These are phyloP conservation scores for Leptatherina wallacei DNA, from an alignment of 2,797 vertebrate genomes.

Conservation along the genomic window DNA sequence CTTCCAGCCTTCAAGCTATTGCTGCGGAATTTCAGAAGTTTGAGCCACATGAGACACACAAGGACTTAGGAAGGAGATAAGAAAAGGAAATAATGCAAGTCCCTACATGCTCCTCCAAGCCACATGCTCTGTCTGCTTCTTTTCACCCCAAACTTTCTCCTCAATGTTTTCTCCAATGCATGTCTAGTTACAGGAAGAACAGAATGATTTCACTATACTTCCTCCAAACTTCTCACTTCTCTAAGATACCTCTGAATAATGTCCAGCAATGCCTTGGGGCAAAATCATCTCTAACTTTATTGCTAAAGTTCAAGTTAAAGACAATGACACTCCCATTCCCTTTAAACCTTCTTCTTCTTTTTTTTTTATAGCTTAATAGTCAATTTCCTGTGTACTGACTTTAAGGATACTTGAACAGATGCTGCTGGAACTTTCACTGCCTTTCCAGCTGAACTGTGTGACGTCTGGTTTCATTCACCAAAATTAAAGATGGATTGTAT, in stretches of 20 bases:
- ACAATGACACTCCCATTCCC: conserved; percentile 21
- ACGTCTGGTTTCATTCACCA: conserved; percentile 32
- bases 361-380: conserved; percentile 43
- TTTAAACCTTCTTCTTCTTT: conserved; percentile 13
- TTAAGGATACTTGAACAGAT: conserved; percentile 46
- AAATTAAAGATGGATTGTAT: conserved; percentile 42
- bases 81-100: conserved; percentile 46
- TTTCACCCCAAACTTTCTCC: conserved; percentile 23
- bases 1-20: conserved; percentile 57
- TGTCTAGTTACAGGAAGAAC: not conserved
- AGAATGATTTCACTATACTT: conserved; percentile 12
- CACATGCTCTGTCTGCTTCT: conserved; percentile 22
- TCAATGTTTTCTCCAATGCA: conserved; percentile 1
- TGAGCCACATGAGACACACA: conserved; percentile 44
- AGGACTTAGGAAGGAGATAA: conserved; percentile 45
- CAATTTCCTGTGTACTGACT: conserved; percentile 66
- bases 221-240: conserved; percentile 17
- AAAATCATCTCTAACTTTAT: conserved; percentile 32
- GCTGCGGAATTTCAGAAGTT: conserved; percentile 68
- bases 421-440: conserved; percentile 29
- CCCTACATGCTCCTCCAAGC: conserved; percentile 40
- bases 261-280: conserved; percentile 27
- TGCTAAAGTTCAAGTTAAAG: conserved; percentile 25
- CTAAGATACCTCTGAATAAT: conserved; percentile 12
- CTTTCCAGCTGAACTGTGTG: conserved; percentile 41